phyloP scores from a whole-genome alignment of 2,113 vertebrate species.

The Coptodon bakossiorum region DNA sequence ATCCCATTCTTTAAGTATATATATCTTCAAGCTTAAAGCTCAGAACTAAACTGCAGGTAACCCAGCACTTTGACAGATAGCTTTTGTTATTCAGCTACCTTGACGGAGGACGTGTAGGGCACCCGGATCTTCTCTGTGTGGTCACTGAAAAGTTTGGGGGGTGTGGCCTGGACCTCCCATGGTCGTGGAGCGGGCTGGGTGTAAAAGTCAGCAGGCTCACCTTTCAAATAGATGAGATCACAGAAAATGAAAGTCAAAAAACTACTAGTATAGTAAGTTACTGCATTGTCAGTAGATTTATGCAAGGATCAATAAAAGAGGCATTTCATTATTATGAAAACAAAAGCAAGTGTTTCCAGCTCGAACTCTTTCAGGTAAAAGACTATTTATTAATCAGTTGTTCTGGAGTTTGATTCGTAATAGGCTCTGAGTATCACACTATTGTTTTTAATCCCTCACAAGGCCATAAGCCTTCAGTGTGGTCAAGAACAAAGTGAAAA shows the following conservation, averaged over 20 bases:
- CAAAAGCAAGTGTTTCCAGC: rapidly evolving
- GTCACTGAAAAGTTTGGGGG: slow-evolving; percentile 64
- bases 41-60: not conserved
- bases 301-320: rapidly evolving
- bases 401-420: rapidly evolving
- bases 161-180: slow-evolving; percentile 63
- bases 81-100: slow-evolving; percentile 50
- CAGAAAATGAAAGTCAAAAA: slow-evolving; percentile 9
- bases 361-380: not conserved
- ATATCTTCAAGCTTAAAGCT: not conserved
- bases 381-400: rapidly evolving
- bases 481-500: not conserved
- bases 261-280: not conserved
- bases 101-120: slow-evolving; percentile 74
- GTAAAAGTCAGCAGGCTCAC: slow-evolving; percentile 67
- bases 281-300: not conserved
- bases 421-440: not conserved
- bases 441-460: not conserved
- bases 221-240: slow-evolving; percentile 39
- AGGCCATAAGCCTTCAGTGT: not conserved
- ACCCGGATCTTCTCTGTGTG: slow-evolving; percentile 57
- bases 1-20: not conserved
- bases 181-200: slow-evolving; percentile 63
- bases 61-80: not conserved
- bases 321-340: not conserved